phyloP scores from a whole-genome alignment of 2,113 vertebrate genomes.

The Neopipo cinnamomea region DNA sequence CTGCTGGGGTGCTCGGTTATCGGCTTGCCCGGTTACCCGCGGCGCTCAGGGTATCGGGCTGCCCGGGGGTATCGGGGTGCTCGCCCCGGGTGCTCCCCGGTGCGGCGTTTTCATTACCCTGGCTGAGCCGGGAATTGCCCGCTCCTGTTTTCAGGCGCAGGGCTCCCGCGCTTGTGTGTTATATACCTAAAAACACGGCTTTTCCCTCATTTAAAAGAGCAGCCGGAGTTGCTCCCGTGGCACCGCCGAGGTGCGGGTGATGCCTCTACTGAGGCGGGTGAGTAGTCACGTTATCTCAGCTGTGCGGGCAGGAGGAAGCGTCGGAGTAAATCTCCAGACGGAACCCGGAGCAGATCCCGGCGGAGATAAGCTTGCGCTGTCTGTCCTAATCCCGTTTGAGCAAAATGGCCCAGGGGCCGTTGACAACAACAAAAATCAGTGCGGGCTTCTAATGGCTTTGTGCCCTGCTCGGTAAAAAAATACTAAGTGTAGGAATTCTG shows the following conservation, averaged over 20 bases:
- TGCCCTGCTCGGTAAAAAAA: background rate
- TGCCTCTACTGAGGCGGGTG: background rate
- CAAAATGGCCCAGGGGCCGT: background rate
- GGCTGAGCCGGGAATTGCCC: background rate
- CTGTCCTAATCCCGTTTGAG: background rate
- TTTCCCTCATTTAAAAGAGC: fast-evolving
- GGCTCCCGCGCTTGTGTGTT: background rate
- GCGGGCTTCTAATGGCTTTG: fast-evolving
- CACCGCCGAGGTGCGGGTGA: background rate
- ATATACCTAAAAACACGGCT: fast-evolving
- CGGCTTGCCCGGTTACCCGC: no score
- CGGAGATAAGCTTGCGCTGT: background rate
- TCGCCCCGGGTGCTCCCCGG: background rate
- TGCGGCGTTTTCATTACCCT: no score
- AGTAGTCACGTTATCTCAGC: background rate
- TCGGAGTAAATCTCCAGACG: background rate
- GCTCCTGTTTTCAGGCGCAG: background rate
- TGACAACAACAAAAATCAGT: background rate
- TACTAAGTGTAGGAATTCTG: fast-evolving
- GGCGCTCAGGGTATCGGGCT: no score
- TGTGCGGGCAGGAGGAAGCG: background rate
- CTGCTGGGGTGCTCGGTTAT: no score
- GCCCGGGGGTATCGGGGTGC: no score
- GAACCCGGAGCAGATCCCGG: background rate
- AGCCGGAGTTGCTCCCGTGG: background rate